These are phyloP conservation scores for Drosophila fungiperda DNA, from an alignment of 2,888 invertebrate genomes.

Conservation along the genomic window DNA sequence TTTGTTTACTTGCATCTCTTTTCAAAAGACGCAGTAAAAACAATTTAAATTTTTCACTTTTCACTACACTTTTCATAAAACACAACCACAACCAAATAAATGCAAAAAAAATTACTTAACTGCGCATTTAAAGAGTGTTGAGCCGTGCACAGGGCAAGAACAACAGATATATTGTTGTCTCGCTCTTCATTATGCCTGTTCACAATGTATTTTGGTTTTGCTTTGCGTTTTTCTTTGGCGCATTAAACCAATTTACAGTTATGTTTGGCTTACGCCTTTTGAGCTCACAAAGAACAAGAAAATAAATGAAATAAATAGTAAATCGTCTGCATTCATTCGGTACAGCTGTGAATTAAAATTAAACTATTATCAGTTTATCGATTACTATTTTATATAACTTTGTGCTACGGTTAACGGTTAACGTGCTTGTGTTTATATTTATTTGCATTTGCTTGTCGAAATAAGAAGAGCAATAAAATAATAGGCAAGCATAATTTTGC, in stretches of 20 bases:
- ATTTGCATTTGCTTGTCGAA: background rate
- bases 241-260: background rate
- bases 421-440: background rate
- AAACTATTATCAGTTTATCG: too few species aligned
- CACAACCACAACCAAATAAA: background rate
- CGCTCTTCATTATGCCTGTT: background rate
- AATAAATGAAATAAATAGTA: too few species aligned
- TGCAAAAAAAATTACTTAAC: background rate
- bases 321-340: too few species aligned
- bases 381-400: too few species aligned
- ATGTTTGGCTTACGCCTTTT: background rate
- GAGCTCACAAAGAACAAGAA: background rate
- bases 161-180: background rate
- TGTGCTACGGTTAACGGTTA: too few species aligned
- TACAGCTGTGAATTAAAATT: too few species aligned
- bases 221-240: background rate
- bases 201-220: background rate
- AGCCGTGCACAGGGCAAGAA: background rate
- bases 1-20: conserved; percentile 2
- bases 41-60: background rate
- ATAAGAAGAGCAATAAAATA: background rate
- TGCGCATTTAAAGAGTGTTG: background rate
- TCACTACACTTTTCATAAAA: background rate
- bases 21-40: background rate
- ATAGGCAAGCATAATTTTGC: background rate